These are phyloP conservation scores for Epinotia bilunana DNA, from an alignment of 2,888 invertebrate species.

Conservation along the genomic window DNA sequence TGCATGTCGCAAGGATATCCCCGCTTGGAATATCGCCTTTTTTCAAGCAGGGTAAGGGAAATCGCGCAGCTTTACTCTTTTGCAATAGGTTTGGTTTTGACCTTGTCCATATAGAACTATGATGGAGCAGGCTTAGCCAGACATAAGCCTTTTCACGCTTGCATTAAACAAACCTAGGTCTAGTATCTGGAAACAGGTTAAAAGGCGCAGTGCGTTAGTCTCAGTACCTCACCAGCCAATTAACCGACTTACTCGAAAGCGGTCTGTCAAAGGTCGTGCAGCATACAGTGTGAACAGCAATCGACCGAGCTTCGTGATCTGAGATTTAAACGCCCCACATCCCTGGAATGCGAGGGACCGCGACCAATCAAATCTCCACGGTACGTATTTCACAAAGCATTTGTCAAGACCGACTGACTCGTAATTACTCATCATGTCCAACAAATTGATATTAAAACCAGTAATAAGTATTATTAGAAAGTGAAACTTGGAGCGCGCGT, in stretches of 20 bases:
- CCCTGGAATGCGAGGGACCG: constrained; percentile 63
- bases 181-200: too few relatives aligned
- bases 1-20: too few relatives aligned
- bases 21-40: too few relatives aligned
- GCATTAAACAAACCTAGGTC: too few relatives aligned
- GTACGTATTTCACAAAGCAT: constrained; percentile 78
- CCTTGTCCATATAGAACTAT: too few relatives aligned
- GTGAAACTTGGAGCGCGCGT: constrained; percentile 51
- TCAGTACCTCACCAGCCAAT: constrained; percentile 6
- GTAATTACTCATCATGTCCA: constrained; percentile 77
- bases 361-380: constrained; percentile 75
- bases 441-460: constrained; percentile 77
- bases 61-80: too few relatives aligned
- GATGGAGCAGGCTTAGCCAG: too few relatives aligned
- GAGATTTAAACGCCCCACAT: constrained; percentile 76
- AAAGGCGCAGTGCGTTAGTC: constrained; percentile 4
- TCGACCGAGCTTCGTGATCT: constrained; percentile 65
- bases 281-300: constrained; percentile 53
- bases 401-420: constrained; percentile 74
- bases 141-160: too few relatives aligned
- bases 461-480: constrained; percentile 56
- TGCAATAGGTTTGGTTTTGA: too few relatives aligned
- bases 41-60: too few relatives aligned
- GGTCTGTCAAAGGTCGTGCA: constrained; percentile 39
- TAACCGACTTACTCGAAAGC: constrained; percentile 15